These are phyloP conservation scores for Eubasilissa regina DNA, from an alignment of 1,140 invertebrate species.

Conservation along the genomic window DNA sequence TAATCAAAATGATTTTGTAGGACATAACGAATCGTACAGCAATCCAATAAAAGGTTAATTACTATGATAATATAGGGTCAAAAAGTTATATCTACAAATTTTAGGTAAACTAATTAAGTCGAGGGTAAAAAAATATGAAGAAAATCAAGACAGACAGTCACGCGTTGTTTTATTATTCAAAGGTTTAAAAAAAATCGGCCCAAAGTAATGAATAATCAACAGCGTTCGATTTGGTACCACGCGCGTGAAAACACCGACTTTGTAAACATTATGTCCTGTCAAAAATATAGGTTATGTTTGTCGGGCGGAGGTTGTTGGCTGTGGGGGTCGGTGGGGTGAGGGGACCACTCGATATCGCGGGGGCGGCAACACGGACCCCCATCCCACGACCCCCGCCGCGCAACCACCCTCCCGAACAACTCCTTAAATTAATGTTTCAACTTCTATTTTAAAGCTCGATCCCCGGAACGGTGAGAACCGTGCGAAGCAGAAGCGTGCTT, in stretches of 20 bases:
- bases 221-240: slow-evolving; percentile 26
- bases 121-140: too few relatives aligned
- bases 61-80: too few relatives aligned
- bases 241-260: slow-evolving; percentile 28
- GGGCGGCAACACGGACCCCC: slow-evolving; percentile 34
- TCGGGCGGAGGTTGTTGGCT: slow-evolving; percentile 14
- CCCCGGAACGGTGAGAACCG: slow-evolving; percentile 25
- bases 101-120: too few relatives aligned
- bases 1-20: too few relatives aligned
- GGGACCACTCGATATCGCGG: slow-evolving; percentile 41
- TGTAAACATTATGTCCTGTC: slow-evolving; percentile 57
- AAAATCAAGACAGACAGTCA: too few relatives aligned
- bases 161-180: too few relatives aligned
- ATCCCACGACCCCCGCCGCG: slow-evolving; percentile 22
- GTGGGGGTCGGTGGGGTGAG: slow-evolving; percentile 2
- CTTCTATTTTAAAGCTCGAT: slow-evolving; percentile 59
- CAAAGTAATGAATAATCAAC: slow-evolving; percentile 32
- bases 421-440: slow-evolving; percentile 59
- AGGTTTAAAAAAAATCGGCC: background rate
- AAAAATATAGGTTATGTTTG: slow-evolving; percentile 60
- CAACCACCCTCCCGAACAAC: slow-evolving; percentile 31
- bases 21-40: too few relatives aligned
- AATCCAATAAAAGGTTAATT: too few relatives aligned
- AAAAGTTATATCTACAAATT: too few relatives aligned
- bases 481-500: background rate